Conservation (phyloP, 2,797 vertebrate genomes). For the Manis pentadactyla region DNA sequence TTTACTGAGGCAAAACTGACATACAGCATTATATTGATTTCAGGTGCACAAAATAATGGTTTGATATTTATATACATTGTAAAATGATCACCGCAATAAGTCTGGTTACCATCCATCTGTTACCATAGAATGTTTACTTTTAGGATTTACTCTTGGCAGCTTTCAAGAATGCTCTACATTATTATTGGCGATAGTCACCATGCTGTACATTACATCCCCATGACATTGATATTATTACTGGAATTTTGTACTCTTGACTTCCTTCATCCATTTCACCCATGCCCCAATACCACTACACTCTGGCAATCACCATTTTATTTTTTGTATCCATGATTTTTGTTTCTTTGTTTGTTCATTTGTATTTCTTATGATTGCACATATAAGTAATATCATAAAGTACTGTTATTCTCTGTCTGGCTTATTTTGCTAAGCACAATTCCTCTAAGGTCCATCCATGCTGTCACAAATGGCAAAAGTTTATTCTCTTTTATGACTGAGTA, state of each 20-base stretch:
- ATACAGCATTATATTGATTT: neutral
- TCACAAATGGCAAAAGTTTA: neutral
- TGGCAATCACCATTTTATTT: neutral
- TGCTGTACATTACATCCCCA: neutral
- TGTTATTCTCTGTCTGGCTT: neutral
- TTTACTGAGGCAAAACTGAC: neutral
- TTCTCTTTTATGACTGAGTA: neutral
- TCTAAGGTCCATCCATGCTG: neutral
- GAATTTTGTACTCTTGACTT: neutral
- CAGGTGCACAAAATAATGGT: neutral
- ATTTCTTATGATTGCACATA: neutral
- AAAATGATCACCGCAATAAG: neutral
- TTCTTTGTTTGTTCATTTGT: neutral
- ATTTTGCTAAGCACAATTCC: neutral
- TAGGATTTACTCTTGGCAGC: neutral
- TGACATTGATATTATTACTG: neutral
- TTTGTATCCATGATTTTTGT: neutral
- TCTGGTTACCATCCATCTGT: neutral
- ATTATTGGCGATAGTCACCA: neutral
- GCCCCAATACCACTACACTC: neutral
- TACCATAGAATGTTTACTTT: neutral
- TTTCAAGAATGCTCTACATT: neutral
- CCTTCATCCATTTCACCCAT: neutral
- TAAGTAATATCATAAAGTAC: neutral
- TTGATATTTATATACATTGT: neutral